Base-by-base conservation (phyloP, 2,113 vertebrate genomes). In the Ictidomys tridecemlineatus region DNA sequence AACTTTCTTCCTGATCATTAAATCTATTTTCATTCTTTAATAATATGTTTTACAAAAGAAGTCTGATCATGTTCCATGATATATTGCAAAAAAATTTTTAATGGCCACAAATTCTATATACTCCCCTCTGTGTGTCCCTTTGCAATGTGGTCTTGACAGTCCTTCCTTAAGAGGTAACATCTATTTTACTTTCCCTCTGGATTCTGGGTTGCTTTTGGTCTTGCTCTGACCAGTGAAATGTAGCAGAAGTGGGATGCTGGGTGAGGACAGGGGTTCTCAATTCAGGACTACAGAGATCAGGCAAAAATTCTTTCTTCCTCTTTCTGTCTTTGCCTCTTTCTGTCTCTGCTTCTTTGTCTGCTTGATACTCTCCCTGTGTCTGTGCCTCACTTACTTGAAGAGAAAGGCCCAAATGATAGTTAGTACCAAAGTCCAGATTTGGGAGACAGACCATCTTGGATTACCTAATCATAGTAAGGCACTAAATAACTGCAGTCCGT, bases 21-120 rank as follows among this genome's bases (percentile, higher is more conserved):
- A 58, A 22, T 58, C 14, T 8, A 87, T 89, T 74, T 93, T 85
- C 24, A 70, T 74, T 42, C 10, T 94, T 13, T 42, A 84, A 22
- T 87, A n/a, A 91, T 67, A 76, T 26, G 88, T 63, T 84, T 83
- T 85, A 84, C 26, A 85, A 65, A 32, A 79, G 92, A 96, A 93
- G 87, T 45, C 58, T 91, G 51, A 76, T 84, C 37, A 37, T 76
- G 3, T 79, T 93, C 69, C 67, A 20, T 76, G 42, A 91, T 32
- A 69, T 12, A 88, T 1, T 53, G 34, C 6, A 69, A 34, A 22
- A 58, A 58, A 20, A 94, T 24, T 28, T 14, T 48, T 89, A 76
- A 91, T 13, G 8, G 8, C 79, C 70, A n/a, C 56, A 45, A 74
- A 30, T 87, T 93, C 34, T 48, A 58, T 58, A 58, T 76, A 83